phyloP scores from a whole-genome alignment of 2,888 invertebrate species.

The Latheticus oryzae region DNA sequence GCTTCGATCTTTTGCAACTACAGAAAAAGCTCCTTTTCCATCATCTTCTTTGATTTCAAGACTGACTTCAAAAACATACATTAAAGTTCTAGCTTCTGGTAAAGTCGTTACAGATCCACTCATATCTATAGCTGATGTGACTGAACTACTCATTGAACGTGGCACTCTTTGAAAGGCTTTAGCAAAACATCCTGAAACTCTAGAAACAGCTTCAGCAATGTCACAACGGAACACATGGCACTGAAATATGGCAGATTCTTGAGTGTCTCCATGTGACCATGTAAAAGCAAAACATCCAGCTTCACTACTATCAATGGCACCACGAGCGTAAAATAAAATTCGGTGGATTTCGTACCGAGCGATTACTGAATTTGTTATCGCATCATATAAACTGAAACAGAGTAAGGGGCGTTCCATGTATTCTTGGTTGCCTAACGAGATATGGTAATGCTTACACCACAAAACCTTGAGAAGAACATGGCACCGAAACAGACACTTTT shows the following conservation, averaged over 20 bases:
- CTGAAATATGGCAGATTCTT: conserved; percentile 90
- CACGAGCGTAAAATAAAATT: conserved; percentile 95
- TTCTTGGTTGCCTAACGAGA: too few species aligned
- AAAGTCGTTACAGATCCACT: conserved; percentile 73
- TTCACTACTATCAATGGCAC: conserved; percentile 83
- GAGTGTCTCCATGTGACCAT: conserved; percentile 92
- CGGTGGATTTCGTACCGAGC: conserved; percentile 91
- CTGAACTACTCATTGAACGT: conserved; percentile 82
- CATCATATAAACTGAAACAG: conserved; percentile 87
- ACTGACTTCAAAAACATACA: conserved; percentile 90
- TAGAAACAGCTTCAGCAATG: conserved; percentile 89
- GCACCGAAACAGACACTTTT: conserved; percentile 92
- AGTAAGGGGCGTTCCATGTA: too few species aligned
- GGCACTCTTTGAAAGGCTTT: conserved; percentile 93
- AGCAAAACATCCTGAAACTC: conserved; percentile 88
- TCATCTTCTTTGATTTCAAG: conserved; percentile 95
- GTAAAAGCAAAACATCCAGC: conserved; percentile 98
- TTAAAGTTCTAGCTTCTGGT: conserved; percentile 72
- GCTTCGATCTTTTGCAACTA: conserved; percentile 88
- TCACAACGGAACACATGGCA: conserved; percentile 98
- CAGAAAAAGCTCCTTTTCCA: conserved; percentile 83
- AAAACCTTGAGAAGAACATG: conserved; percentile 90
- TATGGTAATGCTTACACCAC: conserved; percentile 81
- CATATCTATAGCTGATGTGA: conserved; percentile 69
- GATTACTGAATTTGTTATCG: conserved; percentile 83